phyloP scores from a whole-genome alignment of 2,888 invertebrate species.

The Endotricha flammealis region DNA sequence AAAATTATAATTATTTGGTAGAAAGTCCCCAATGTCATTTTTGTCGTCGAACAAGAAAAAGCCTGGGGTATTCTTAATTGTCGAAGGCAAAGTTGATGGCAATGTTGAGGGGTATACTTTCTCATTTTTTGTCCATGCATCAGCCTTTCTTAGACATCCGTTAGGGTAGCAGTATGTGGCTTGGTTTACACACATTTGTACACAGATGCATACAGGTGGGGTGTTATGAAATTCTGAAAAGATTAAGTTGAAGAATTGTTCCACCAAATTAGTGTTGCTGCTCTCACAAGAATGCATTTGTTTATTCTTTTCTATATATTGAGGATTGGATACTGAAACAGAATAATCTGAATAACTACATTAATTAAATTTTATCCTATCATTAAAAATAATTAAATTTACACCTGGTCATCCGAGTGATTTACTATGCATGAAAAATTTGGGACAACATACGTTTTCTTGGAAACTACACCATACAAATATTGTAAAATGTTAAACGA shows the following conservation, averaged over 20 bases:
- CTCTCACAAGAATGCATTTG: slow-evolving; percentile 31
- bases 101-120: slow-evolving; percentile 11
- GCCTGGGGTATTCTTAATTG: too few species aligned
- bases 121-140: slow-evolving; percentile 21
- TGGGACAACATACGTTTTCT: too few species aligned
- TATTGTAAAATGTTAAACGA: too few species aligned
- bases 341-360: too few species aligned
- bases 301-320: slow-evolving; percentile 25
- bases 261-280: slow-evolving; percentile 36
- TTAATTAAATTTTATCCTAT: too few species aligned
- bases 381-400: too few species aligned
- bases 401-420: too few species aligned
- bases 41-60: slow-evolving; percentile 41
- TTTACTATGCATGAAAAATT: too few species aligned
- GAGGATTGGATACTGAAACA: slow-evolving; percentile 32
- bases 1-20: not conserved
- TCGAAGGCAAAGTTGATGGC: not conserved
- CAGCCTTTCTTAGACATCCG: slow-evolving; percentile 45
- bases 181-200: slow-evolving; percentile 55
- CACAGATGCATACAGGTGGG: slow-evolving; percentile 57
- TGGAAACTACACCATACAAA: too few species aligned
- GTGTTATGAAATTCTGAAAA: slow-evolving; percentile 53
- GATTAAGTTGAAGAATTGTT: slow-evolving; percentile 58
- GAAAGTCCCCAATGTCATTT: slow-evolving; percentile 33
- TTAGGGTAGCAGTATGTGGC: slow-evolving; percentile 64